A percentile compares a stretch with the other conserved stretches of the same genome.
Conservation (phyloP, 2,888 invertebrate genomes). For the Nasonovia ribisnigri region DNA sequence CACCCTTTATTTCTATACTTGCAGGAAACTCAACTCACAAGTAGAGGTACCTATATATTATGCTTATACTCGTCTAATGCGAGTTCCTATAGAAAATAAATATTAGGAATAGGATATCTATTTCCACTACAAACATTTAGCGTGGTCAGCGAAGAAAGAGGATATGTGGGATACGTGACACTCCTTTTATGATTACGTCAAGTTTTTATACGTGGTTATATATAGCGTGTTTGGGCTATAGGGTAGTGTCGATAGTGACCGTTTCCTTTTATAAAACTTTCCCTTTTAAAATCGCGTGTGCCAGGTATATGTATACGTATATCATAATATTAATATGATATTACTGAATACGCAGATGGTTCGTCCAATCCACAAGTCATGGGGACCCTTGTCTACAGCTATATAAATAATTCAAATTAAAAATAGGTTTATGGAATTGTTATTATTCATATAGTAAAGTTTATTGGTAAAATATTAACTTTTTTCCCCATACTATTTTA, state of each 20-base stretch:
- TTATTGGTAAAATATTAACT: not conserved
- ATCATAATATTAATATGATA: not conserved
- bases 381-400: not conserved
- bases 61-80: not conserved
- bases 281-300: not conserved
- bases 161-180: not conserved
- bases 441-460: not conserved
- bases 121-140: not conserved
- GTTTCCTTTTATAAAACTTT: not conserved
- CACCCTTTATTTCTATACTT: too few relatives aligned
- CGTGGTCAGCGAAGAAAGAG: not conserved
- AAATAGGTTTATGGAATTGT: not conserved
- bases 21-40: not conserved
- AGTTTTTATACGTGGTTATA: not conserved
- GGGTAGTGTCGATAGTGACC: not conserved
- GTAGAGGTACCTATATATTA: not conserved
- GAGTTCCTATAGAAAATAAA: not conserved
- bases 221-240: not conserved
- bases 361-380: not conserved
- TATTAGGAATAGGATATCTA: not conserved
- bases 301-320: not conserved
- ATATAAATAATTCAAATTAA: not conserved
- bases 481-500: not conserved
- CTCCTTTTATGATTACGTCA: not conserved
- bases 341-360: not conserved